A percentile compares a stretch with the other conserved stretches of the same genome.
These are phyloP conservation scores for Suillia variegata DNA, from an alignment of 2,888 invertebrate genomes.

Conservation along the genomic window DNA sequence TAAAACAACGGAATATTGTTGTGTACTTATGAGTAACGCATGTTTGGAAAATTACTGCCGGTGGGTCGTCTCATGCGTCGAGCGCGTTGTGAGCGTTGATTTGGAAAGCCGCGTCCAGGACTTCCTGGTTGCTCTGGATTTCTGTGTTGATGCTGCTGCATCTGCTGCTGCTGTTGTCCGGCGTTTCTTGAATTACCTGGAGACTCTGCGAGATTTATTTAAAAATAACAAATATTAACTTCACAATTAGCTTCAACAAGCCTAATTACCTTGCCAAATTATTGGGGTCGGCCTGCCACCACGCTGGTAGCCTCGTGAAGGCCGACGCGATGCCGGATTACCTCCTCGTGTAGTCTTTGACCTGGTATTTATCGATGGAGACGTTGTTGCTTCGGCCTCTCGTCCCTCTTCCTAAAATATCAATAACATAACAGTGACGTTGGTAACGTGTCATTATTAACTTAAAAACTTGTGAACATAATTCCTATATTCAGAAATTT, in stretches of 20 bases:
- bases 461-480: too few species aligned
- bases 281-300: conserved; percentile 68
- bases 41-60: conserved; percentile 50
- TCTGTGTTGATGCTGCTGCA: too few species aligned
- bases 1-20: too few species aligned
- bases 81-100: conserved; percentile 51
- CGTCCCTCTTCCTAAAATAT: conserved; percentile 72
- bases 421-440: too few species aligned
- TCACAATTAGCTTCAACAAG: too few species aligned
- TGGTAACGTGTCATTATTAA: too few species aligned
- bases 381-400: conserved; percentile 77
- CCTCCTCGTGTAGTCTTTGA: conserved; percentile 55
- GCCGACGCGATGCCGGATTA: conserved; percentile 53
- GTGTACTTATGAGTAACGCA: conserved; percentile 41
- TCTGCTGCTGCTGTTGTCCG: conserved; percentile 34
- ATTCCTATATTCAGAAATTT: not conserved
- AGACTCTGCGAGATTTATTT: conserved; percentile 28
- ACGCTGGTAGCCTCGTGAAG: conserved; percentile 52
- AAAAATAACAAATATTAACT: not conserved
- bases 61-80: conserved; percentile 57
- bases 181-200: conserved; percentile 40
- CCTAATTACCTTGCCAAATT: conserved; percentile 66
- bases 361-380: conserved; percentile 67
- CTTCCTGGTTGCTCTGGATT: conserved; percentile 36
- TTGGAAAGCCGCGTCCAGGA: conserved; percentile 46